Evolutionary conservation across 2,113 vertebrate genomes (phyloP), one percentile per base, ranked within the genome.

Genomic region (Epinephelus cyanopodus): DNA sequence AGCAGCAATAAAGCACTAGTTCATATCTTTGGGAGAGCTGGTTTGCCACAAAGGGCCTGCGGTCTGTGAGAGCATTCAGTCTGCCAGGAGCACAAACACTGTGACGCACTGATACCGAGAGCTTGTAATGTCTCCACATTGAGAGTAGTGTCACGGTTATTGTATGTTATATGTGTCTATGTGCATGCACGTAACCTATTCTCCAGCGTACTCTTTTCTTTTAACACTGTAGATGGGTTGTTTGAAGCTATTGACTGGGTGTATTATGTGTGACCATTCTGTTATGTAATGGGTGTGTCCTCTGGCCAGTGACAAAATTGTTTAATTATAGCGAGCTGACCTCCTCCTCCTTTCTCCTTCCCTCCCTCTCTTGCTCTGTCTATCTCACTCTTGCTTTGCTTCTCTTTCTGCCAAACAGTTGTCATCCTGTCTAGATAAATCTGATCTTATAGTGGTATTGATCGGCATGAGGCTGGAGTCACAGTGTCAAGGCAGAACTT

Each of bases 201-300:
- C 9, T 69, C 5, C 52, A 47, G 1, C 2, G 21, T 29, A 0
- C 37, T 66, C 27, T 77, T 81, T 52, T 80, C 61, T 77, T 83
- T 77, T 69, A 37, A 56, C 23, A n/a, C 54, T 72, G 60, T 65
- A 53, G 58, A 68, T 76, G 58, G 57, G 82, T 62, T 71, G 25
- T 77, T 76, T 85, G 18, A 64, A 66, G 73, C 53, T 21, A 69
- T 81, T 75, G 81, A 86, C 79, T 81, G 71, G 61, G 17, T 0
- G 50, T 64, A 33, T 81, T 72, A 56, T 87, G 77, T 76, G 72
- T 13, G 84, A 67, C 74, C 74, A 21, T 39, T 68, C 23, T 42
- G 33, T 93, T 90, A 87, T 74, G 69, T 87, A 92, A 94, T 77
- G 76, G 56, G 52, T 74, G 67, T 83, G 86, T 87, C 71, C 74